Conservation (phyloP, 2,797 vertebrate genomes). For the Epinephelus awoara region DNA sequence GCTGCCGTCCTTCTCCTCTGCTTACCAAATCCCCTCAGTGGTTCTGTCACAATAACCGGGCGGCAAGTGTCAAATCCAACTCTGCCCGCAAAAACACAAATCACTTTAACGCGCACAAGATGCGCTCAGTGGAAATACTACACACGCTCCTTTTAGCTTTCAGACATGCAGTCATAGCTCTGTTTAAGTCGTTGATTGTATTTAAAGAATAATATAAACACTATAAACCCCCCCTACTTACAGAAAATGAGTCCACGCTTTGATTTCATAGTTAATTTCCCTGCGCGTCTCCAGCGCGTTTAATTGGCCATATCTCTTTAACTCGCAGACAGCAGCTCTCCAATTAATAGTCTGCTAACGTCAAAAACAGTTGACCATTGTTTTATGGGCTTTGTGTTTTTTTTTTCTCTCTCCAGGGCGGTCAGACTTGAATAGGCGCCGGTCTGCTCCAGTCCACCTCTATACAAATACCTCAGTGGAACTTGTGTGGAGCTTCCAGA, state of each 20-base stretch:
- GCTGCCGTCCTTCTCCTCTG: slow-evolving; percentile 76
- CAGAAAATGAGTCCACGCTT: slow-evolving; percentile 45
- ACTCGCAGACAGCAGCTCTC: slow-evolving; percentile 74
- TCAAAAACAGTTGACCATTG: slow-evolving; percentile 85
- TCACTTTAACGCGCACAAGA: slow-evolving; percentile 76
- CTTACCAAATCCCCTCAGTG: slow-evolving; percentile 81
- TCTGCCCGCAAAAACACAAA: slow-evolving; percentile 76
- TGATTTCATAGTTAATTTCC: slow-evolving; percentile 70
- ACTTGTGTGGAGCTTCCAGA: slow-evolving; percentile 80
- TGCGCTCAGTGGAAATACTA: slow-evolving; percentile 76
- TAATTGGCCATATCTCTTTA: slow-evolving; percentile 81
- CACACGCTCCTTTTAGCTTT: slow-evolving; percentile 54
- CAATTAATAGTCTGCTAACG: slow-evolving; percentile 86
- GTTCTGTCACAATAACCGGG: slow-evolving; percentile 87
- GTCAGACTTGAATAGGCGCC: slow-evolving; percentile 84
- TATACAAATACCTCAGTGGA: slow-evolving; percentile 84
- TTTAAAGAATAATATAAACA: slow-evolving; percentile 80
- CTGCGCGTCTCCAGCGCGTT: slow-evolving; percentile 66
- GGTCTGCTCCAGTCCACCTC: slow-evolving; percentile 84
- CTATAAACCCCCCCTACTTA: slow-evolving; percentile 58
- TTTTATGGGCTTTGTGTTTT: slow-evolving; percentile 80
- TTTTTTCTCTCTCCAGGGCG: slow-evolving; percentile 72
- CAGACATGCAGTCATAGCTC: slow-evolving; percentile 74
- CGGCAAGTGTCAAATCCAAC: slow-evolving; percentile 86
- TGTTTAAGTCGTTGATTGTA: slow-evolving; percentile 78